Evolutionary conservation across 2,113 vertebrate genomes (phyloP).

Genomic region (Grallaria varia): DNA sequence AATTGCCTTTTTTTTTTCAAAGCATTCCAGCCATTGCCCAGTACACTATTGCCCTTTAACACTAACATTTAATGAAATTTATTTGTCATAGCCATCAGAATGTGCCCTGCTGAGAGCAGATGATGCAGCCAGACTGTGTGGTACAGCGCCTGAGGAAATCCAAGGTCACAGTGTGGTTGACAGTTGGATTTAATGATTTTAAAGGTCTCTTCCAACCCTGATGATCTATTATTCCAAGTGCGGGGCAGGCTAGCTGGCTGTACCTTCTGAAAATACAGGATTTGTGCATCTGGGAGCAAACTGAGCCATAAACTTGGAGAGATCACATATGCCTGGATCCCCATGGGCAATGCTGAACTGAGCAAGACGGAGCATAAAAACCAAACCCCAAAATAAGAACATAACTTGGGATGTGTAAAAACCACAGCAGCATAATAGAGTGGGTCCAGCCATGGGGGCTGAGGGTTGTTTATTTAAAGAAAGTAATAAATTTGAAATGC

Average conservation of each 20-base stretch:
- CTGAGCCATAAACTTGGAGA: neutral
- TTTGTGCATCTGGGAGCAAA: neutral
- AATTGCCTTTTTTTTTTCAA: neutral
- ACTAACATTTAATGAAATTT: neutral
- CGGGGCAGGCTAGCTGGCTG: neutral
- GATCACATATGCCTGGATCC: neutral
- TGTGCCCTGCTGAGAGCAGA: neutral
- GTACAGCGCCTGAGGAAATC: neutral
- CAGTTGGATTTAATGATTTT: neutral
- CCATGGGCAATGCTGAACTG: neutral
- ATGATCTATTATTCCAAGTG: neutral
- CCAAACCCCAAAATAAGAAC: neutral
- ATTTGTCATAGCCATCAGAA: neutral
- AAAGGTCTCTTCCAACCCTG: neutral
- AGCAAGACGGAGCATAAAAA: neutral
- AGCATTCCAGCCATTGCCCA: neutral
- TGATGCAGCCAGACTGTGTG: neutral
- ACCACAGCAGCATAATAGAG: neutral
- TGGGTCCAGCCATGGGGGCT: fast-evolving
- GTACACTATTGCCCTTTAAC: neutral
- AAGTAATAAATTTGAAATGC: neutral
- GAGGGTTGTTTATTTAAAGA: neutral
- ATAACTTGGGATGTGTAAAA: neutral
- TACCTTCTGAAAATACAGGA: neutral
- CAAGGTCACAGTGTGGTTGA: neutral